Percentiles rank a stretch among this genome's conserved stretches.
These are phyloP conservation scores for Bacillus rossius DNA, from an alignment of 1,140 invertebrate species.

Conservation along the genomic window DNA sequence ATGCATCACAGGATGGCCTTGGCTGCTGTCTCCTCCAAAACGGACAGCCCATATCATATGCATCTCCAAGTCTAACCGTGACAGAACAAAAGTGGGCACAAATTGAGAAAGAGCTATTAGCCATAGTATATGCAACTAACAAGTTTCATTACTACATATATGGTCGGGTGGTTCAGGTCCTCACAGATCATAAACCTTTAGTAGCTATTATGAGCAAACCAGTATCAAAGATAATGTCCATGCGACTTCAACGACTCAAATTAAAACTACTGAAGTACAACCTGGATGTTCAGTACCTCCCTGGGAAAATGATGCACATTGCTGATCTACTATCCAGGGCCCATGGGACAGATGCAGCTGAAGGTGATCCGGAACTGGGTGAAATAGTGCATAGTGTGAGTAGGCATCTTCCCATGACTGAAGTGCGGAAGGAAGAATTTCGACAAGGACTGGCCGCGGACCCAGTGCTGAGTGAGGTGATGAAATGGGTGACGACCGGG, in stretches of 20 bases:
- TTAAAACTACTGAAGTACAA: slow-evolving; percentile 31
- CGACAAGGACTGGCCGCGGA: neutral
- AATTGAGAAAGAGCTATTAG: slow-evolving; percentile 13
- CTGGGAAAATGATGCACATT: slow-evolving; percentile 1
- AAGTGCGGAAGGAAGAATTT: neutral
- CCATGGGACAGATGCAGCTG: neutral
- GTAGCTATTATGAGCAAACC: slow-evolving; percentile 30
- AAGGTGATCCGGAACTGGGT: neutral
- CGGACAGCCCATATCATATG: slow-evolving; percentile 31
- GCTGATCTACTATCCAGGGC: neutral
- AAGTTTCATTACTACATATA: slow-evolving; percentile 41
- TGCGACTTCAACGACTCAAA: slow-evolving; percentile 34
- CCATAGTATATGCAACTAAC: slow-evolving; percentile 25
- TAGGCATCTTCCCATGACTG: neutral
- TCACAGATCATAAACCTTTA: slow-evolving; percentile 37
- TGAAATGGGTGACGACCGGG: no score
- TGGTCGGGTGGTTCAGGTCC: slow-evolving; percentile 28
- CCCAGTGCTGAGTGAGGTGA: neutral
- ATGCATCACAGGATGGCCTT: slow-evolving; percentile 33
- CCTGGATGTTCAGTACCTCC: slow-evolving; percentile 26
- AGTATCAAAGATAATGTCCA: slow-evolving; percentile 25
- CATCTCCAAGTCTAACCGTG: slow-evolving; percentile 29
- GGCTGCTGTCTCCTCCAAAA: slow-evolving; percentile 32
- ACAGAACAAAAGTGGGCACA: slow-evolving; percentile 6
- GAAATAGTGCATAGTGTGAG: slow-evolving; percentile 3